Base-by-base conservation (phyloP, 1,140 invertebrate species). In the Druon quercuslanigerum region DNA sequence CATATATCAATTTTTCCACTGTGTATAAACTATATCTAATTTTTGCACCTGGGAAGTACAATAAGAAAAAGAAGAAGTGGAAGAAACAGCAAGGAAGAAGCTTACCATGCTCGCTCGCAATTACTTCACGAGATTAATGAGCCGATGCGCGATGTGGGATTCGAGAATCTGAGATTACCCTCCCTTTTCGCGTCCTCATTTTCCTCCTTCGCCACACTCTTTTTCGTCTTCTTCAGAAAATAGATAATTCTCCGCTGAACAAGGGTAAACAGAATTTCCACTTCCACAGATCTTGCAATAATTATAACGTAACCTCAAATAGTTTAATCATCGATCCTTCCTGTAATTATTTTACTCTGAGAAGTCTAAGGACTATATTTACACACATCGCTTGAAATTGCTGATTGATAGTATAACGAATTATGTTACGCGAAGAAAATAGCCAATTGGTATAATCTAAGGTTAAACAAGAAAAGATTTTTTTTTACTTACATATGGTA, bases 91-190 rank as follows among this genome's bases (percentile, higher is more conserved):
- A 78, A 57, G 60, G 57, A 74, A 76, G 76, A 79, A 80, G 81
- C 83, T 84, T 85, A 83, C 82, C 79, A 82, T 76, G 78, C 81
- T 85, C 83, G 77, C 81, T 86, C 84, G 86, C 87, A 88, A 89
- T 89, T 89, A 89, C 87, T 76, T 77, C 83, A 60, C 79, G 87
- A 89, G 87, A 89, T 89, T 89, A 89, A 89, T 89, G 86, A 89
- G 84, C 83, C 86, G 87, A 88, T 87, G 85, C 66, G 73, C 60
- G 60, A 76, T 71, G 75, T 19, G 46, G 71, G 66, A 73, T 54
- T 74, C 77, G 20, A 71, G 76, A 54, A 46, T 71, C 72, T 78
- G 70, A 52, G 71, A 33, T 57, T 75, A 40, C 51, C 40, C 40
- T 75, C 14, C 66, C 16, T 50, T 72, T 60, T 72, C 57, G 71